Evolutionary conservation across 2,113 vertebrate genomes (phyloP).

Genomic region (Tychaedon coryphoeus): DNA sequence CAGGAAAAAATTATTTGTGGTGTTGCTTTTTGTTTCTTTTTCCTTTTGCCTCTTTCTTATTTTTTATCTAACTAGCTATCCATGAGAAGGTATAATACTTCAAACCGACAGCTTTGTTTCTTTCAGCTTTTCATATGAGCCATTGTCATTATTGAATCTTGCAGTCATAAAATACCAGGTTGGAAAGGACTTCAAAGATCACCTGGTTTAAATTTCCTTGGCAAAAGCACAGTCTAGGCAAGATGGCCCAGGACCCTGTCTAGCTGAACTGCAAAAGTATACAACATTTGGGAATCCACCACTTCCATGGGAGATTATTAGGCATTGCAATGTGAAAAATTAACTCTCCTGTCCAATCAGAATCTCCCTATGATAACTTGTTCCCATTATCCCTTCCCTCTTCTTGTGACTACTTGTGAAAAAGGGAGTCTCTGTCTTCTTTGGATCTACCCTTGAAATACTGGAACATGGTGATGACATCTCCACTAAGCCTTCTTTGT

Average conservation of each 20-base stretch:
- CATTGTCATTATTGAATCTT: neutral
- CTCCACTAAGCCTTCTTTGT: neutral
- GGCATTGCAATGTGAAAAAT: neutral
- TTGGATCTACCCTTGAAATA: neutral
- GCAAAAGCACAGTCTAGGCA: neutral
- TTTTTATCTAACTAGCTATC: neutral
- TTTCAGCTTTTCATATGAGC: neutral
- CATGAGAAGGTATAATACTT: neutral
- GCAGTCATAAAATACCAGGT: neutral
- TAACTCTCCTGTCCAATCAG: neutral
- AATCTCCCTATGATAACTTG: fast-evolving
- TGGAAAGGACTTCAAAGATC: neutral
- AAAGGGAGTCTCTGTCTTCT: neutral
- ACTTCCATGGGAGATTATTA: neutral
- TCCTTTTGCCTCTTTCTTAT: neutral
- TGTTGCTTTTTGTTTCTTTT: neutral
- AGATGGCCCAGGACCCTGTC: neutral
- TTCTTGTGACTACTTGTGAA: neutral
- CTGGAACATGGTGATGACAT: neutral
- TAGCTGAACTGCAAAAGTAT: neutral
- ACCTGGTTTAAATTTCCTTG: neutral
- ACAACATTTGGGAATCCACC: neutral
- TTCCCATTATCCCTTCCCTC: neutral
- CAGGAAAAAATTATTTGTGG: neutral
- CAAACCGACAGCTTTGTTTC: neutral